Base-by-base conservation (phyloP, 2,888 invertebrate species). In the Anaspis maculata region DNA sequence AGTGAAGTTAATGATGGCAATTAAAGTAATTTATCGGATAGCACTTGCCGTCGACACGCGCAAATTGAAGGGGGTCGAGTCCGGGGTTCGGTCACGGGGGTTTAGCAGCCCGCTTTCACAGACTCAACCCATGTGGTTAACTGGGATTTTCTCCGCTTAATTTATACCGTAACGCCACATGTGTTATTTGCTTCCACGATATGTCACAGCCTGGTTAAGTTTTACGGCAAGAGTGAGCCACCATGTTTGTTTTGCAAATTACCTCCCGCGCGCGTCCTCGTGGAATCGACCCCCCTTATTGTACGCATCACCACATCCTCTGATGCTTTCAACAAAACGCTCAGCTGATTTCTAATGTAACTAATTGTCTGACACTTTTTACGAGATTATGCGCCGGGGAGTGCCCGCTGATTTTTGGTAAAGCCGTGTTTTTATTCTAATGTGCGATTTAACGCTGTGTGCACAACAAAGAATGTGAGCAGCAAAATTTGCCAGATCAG, bases 21-120 rank as follows among this genome's bases (percentile, higher is more conserved):
- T 61, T 59, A 60, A 60, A 57, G 57, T 58, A 59, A 61, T 61
- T 61, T 61, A 60, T 61, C 49, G 58, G 45, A 51, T 45, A 52
- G 52, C 46, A 45, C 46, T 51, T 46, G 48, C n/a, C n/a, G n/a
- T n/a, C 41, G 39, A 42, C 45, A 41, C 36, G 44, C 40, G 46
- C 53, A 51, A 55, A 56, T 55, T 51, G 54, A 45, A 44, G 49
- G 50, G 54, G n/a, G n/a, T n/a, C n/a, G n/a, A n/a, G n/a, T n/a
- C n/a, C n/a, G 50, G 53, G 54, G 52, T 45, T 45, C 47, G 34
- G 34, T 35, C n/a, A n/a, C 11, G 21, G 40, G 40, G 37, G 37
- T 28, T 41, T 26, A 37, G 30, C 44, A 35, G 41, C 49, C 43
- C 41, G 34, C 41, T 28, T 37, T 23, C 15, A 34, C 31, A 35